Evolutionary conservation across 2,113 vertebrate genomes (phyloP).

Genomic region (Sander lucioperca): DNA sequence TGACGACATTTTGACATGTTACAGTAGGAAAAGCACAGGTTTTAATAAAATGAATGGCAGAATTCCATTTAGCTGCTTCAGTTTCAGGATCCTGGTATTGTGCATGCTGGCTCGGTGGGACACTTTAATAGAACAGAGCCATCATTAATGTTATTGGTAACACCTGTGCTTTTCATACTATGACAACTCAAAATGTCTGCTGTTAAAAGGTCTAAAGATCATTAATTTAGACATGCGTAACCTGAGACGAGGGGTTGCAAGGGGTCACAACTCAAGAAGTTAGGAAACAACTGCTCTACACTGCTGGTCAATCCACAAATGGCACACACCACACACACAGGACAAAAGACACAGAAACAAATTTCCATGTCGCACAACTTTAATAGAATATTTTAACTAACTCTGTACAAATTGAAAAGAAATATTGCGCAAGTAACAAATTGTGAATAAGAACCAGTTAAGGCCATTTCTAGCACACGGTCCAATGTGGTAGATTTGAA

Average conservation of each 20-base stretch:
- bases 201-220: not conserved
- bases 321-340: not conserved
- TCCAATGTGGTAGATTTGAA: slow-evolving; percentile 84
- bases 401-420: slow-evolving; percentile 98
- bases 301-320: not conserved
- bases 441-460: slow-evolving; percentile 87
- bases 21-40: not conserved
- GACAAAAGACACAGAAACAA: not conserved
- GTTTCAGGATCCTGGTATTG: not conserved
- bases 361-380: slow-evolving; percentile 91
- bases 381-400: slow-evolving; percentile 99
- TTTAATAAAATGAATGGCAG: not conserved
- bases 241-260: not conserved
- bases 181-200: not conserved
- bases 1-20: not conserved
- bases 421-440: slow-evolving; percentile 93
- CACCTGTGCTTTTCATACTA: not conserved
- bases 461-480: slow-evolving; percentile 91
- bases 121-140: not conserved
- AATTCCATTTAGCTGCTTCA: not conserved
- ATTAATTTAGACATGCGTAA: not conserved
- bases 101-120: not conserved
- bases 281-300: not conserved
- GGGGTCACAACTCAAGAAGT: not conserved
- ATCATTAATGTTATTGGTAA: not conserved